These are phyloP conservation scores for Nothobranchius furzeri DNA, from an alignment of 2,113 vertebrate species.

Conservation along the genomic window DNA sequence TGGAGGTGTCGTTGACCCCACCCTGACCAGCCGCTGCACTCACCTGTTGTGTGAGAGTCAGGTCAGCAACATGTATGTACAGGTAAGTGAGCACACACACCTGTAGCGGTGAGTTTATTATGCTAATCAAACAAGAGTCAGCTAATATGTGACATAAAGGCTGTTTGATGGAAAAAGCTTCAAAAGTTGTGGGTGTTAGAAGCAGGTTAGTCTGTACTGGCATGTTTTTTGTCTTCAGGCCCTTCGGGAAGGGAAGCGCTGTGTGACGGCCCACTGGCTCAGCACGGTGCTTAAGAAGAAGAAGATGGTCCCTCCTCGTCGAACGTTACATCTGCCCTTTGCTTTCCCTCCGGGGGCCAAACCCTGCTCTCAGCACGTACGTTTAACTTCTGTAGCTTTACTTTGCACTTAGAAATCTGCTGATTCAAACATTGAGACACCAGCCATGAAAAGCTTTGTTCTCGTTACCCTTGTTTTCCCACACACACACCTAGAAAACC, in stretches of 20 bases:
- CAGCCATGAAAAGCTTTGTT: too few relatives aligned
- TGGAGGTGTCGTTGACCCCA: constrained; percentile 89
- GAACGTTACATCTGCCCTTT: constrained; percentile 92
- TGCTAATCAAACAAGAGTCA: too few relatives aligned
- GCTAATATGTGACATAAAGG: too few relatives aligned
- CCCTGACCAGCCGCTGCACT: constrained; percentile 88
- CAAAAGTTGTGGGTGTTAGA: too few relatives aligned
- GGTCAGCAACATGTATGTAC: constrained; percentile 92
- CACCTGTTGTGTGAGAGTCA: constrained; percentile 98
- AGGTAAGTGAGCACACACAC: constrained; percentile 80
- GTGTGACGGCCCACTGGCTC: constrained; percentile 96
- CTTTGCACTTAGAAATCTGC: neutral
- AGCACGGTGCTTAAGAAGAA: constrained; percentile 91
- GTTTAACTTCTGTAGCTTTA: constrained; percentile 30
- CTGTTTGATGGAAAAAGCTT: too few relatives aligned
- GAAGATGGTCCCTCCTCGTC: constrained; percentile 92
- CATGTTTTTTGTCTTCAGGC: constrained; percentile 74
- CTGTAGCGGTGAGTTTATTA: neutral
- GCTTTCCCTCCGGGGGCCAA: constrained; percentile 94
- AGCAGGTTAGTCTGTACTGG: too few relatives aligned
- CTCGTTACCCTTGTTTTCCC: too few relatives aligned
- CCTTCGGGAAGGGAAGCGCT: constrained; percentile 90
- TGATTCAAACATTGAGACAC: too few relatives aligned
- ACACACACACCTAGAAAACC: too few relatives aligned
- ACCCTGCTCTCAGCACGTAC: constrained; percentile 94